Base-by-base conservation (phyloP, 2,888 invertebrate species). In the Acleris sparsana region DNA sequence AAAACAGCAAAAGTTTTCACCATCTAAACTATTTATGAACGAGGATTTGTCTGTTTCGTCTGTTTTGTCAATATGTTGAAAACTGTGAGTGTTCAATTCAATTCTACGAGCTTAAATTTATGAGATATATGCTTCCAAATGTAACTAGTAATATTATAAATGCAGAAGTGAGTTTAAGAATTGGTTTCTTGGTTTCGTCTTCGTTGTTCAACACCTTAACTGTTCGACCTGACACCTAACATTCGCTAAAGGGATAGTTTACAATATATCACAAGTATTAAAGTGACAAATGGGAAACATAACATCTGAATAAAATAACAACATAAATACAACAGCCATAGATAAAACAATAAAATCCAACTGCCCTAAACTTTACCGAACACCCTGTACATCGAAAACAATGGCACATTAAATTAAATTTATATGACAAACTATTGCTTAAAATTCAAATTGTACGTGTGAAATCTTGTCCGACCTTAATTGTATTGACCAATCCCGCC, bases 391-490 rank as follows among this genome's bases (percentile, higher is more conserved):
- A 79, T 56, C 67, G 70, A 60, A 75, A 82, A 80, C 79, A 79
- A 74, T 76, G 77, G 76, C 74, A 76, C 80, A 85, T 88, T 82
- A 88, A 89, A 92, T 90, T 88, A 88, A 90, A 90, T 92, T 89
- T 87, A 89, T 89, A 87, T 89, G 89, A 90, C 91, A 89, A 92
- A 92, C 92, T 92, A 92, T 90, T 89, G 90, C 88, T 90, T 88
- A 90, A 92, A 90, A 92, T 92, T 92, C 89, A 90, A 89, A 92
- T 90, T 84, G 88, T 87, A 88, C 89, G 88, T 87, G 87, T 86
- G 85, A 90, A 91, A 92, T 92, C 89, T 91, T 90, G 85, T 84
- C 79, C 78, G 73, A 80, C 87, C 88, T 85, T 90, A 89, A 89
- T 91, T 89, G 88, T 89, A 90, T 90, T 91, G 90, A 89, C 90